phyloP scores from a whole-genome alignment of 2,888 invertebrate species.

The Eupeodes latifasciatus region DNA sequence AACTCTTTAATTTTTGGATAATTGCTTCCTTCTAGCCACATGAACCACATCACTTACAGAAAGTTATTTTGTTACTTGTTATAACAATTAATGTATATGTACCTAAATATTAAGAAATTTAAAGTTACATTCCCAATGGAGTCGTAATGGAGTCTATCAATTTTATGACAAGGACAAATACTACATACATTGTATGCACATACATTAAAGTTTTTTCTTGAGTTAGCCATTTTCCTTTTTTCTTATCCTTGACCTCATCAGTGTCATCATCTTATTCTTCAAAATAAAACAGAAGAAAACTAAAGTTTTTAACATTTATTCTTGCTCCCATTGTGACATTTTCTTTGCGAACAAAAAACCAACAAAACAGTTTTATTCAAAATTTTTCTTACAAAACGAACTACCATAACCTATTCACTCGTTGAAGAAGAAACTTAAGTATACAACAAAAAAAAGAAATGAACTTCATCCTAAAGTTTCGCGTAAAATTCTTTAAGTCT shows the following conservation, averaged over 20 bases:
- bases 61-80: slow-evolving; percentile 45
- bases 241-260: slow-evolving; percentile 37
- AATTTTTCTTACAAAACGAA: slow-evolving; percentile 20
- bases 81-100: background rate
- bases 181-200: too few species aligned
- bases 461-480: slow-evolving; percentile 53
- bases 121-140: slow-evolving; percentile 2
- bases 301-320: slow-evolving; percentile 48
- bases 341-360: slow-evolving; percentile 14
- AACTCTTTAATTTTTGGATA: slow-evolving; percentile 57
- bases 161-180: background rate
- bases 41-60: slow-evolving; percentile 11
- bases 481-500: slow-evolving; percentile 66
- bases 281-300: slow-evolving; percentile 31
- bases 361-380: slow-evolving; percentile 20
- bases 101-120: too few species aligned
- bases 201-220: background rate
- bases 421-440: slow-evolving; percentile 22
- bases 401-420: slow-evolving; percentile 24
- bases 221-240: background rate
- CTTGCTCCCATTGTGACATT: slow-evolving; percentile 16
- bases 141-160: background rate
- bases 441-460: background rate
- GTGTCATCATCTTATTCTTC: slow-evolving; percentile 45
- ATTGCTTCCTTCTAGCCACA: slow-evolving; percentile 60